Evolutionary conservation across 2,113 vertebrate genomes (phyloP).

Genomic region (Albula goreensis): DNA sequence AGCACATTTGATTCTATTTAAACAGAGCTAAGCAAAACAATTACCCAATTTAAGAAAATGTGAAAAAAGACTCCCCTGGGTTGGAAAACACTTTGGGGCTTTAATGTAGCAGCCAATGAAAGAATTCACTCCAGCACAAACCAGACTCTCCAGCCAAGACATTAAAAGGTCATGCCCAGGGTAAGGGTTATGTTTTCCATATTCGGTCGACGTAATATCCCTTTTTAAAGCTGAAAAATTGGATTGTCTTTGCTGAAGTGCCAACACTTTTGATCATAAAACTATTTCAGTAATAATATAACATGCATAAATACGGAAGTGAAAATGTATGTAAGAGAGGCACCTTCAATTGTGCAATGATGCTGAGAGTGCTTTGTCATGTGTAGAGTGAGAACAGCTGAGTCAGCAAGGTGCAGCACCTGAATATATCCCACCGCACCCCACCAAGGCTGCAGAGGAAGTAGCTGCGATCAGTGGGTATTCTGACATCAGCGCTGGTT

Average conservation of each 20-base stretch:
- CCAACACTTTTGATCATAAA: background rate
- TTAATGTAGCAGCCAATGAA: background rate
- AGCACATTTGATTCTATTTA: background rate
- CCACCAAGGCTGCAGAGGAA: slow-evolving; percentile 14
- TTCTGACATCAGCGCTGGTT: background rate
- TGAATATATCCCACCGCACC: slow-evolving; percentile 3
- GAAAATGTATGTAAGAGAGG: background rate
- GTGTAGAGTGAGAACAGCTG: background rate
- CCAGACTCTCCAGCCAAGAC: background rate
- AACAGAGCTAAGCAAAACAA: background rate
- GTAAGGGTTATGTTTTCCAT: background rate
- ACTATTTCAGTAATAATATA: background rate
- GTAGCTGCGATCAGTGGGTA: slow-evolving; percentile 1
- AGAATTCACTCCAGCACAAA: background rate
- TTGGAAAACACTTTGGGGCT: background rate
- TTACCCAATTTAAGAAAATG: background rate
- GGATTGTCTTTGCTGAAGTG: background rate
- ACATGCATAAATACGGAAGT: background rate
- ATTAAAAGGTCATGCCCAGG: background rate
- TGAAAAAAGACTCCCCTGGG: background rate
- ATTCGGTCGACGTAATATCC: too few species aligned
- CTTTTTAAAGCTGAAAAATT: background rate
- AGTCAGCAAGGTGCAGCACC: background rate
- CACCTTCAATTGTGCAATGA: background rate
- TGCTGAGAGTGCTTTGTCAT: background rate